Conservation (phyloP, 2,113 vertebrate species). For the Sinosuthora webbiana region DNA sequence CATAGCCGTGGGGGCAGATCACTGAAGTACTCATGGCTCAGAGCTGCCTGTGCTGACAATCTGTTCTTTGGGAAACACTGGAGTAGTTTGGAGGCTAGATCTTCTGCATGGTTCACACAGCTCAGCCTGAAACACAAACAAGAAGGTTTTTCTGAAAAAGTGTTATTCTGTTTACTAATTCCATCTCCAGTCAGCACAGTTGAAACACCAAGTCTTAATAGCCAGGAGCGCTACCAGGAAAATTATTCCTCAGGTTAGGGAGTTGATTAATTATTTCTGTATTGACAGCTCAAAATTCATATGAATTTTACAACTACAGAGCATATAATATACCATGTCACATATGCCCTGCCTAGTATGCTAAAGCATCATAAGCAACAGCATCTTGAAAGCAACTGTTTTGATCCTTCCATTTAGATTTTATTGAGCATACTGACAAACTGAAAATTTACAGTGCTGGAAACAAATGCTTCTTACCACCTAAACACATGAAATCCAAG, state of each 20-base stretch:
- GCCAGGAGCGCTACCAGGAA: neutral
- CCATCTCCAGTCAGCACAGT: neutral
- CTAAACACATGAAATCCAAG: neutral
- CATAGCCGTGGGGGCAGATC: constrained; percentile 94
- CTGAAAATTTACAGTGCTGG: neutral
- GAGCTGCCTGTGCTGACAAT: constrained; percentile 89
- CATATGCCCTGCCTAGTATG: neutral
- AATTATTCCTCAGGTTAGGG: neutral
- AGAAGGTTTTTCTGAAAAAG: constrained; percentile 15
- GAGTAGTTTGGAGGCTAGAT: constrained; percentile 92
- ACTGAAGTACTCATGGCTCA: constrained; percentile 94
- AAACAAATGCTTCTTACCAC: neutral
- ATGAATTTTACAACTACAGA: neutral
- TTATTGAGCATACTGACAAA: neutral
- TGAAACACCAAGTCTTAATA: neutral
- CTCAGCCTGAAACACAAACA: constrained; percentile 82
- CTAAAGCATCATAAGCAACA: neutral
- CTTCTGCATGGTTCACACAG: constrained; percentile 91
- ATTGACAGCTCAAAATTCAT: neutral
- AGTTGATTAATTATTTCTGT: neutral
- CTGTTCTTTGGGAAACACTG: constrained; percentile 98
- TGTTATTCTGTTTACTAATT: neutral
- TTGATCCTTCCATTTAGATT: neutral
- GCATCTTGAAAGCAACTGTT: neutral
- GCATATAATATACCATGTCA: neutral